Evolutionary conservation across 1,140 invertebrate species (phyloP).

Genomic region (Cyclargus thomasi): DNA sequence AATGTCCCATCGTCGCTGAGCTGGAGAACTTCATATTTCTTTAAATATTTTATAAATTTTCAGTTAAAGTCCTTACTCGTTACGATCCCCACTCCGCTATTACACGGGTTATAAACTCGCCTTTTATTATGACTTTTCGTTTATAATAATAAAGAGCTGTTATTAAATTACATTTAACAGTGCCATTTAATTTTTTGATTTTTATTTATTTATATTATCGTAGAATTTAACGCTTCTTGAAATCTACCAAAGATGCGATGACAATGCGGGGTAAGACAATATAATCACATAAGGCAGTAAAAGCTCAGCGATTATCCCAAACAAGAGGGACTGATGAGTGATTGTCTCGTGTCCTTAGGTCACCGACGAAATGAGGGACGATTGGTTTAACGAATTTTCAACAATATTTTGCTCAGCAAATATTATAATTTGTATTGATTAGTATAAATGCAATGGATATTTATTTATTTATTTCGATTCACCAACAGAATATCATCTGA

Average conservation of each 20-base stretch:
- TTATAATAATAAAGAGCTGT: neutral
- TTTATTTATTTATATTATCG: neutral
- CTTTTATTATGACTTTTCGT: neutral
- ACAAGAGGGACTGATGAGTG: constrained; percentile 63
- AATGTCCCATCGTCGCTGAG: constrained; percentile 39
- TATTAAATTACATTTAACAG: neutral
- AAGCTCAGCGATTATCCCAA: constrained; percentile 38
- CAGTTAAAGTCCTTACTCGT: constrained; percentile 8
- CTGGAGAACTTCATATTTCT: constrained; percentile 30
- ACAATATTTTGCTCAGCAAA: neutral
- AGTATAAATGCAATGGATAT: too few species aligned
- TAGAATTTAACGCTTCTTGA: neutral
- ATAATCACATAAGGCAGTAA: constrained; percentile 25
- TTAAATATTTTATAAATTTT: constrained; percentile 30
- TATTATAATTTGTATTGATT: too few species aligned
- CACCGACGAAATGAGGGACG: constrained; percentile 33
- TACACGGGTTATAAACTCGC: neutral
- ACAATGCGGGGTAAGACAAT: constrained; percentile 22
- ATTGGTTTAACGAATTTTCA: constrained; percentile 17
- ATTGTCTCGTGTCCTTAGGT: constrained; percentile 57
- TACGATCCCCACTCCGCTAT: constrained; percentile 2
- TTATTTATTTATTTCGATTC: too few species aligned
- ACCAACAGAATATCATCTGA: too few species aligned
- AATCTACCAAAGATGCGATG: neutral
- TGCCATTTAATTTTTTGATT: neutral